A percentile compares a stretch with the other conserved stretches of the same genome.
phyloP scores from a whole-genome alignment of 1,140 invertebrate species.

The Drosophila eugracilis region DNA sequence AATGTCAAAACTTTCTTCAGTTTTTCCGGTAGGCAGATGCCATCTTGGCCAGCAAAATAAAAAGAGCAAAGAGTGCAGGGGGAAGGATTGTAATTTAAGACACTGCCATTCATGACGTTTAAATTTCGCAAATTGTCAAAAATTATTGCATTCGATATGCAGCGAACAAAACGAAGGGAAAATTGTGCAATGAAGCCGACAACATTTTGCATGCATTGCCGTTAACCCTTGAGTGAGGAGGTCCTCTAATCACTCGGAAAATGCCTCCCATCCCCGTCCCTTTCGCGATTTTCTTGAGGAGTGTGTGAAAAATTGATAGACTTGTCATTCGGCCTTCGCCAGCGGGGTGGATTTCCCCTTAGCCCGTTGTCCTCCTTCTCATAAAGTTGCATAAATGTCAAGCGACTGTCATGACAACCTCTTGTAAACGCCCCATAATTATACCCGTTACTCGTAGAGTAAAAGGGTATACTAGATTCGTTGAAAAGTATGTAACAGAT shows the following conservation, averaged over 20 bases:
- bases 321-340: slow-evolving; percentile 63
- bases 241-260: slow-evolving; percentile 57
- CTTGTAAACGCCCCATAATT: slow-evolving; percentile 83
- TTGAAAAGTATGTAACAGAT: no score
- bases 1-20: slow-evolving; percentile 27
- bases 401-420: slow-evolving; percentile 80
- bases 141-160: slow-evolving; percentile 75
- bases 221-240: slow-evolving; percentile 34
- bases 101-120: slow-evolving; percentile 66
- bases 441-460: no score
- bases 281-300: slow-evolving; percentile 64
- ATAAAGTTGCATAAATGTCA: slow-evolving; percentile 83
- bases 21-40: slow-evolving; percentile 24
- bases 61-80: slow-evolving; percentile 8
- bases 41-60: slow-evolving; percentile 10
- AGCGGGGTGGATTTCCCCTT: slow-evolving; percentile 54
- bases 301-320: slow-evolving; percentile 83
- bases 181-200: slow-evolving; percentile 72
- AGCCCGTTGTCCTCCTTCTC: slow-evolving; percentile 34
- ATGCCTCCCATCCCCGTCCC: slow-evolving; percentile 50
- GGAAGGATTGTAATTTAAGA: slow-evolving; percentile 69
- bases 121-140: slow-evolving; percentile 64
- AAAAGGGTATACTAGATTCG: no score
- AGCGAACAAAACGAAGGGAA: slow-evolving; percentile 39
- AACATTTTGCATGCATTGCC: slow-evolving; percentile 67